Percentiles rank a stretch among this genome's conserved stretches.
Evolutionary conservation across 2,113 vertebrate genomes (phyloP).

Genomic region (Butorides virescens): DNA sequence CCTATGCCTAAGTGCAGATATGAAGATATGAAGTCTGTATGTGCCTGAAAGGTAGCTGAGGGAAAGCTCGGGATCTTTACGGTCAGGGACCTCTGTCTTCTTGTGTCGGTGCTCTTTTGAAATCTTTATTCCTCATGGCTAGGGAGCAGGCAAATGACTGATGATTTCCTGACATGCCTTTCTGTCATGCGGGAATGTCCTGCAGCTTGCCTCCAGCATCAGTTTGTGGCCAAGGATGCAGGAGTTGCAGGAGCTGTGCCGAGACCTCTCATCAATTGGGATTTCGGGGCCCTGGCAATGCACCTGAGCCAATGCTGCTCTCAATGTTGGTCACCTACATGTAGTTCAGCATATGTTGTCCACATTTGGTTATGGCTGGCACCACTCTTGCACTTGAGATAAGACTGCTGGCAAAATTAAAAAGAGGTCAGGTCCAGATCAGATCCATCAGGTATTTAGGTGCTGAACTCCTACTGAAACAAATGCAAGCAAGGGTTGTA

Average conservation of each 20-base stretch:
- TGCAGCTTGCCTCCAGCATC: neutral
- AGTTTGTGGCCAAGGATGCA: neutral
- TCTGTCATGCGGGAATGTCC: neutral
- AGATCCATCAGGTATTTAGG: neutral
- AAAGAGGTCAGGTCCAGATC: neutral
- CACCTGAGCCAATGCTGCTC: neutral
- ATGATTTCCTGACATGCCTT: neutral
- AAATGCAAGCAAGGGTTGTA: neutral
- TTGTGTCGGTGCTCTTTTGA: neutral
- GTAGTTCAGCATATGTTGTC: neutral
- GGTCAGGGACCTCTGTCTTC: neutral
- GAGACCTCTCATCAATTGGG: neutral
- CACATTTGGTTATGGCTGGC: neutral
- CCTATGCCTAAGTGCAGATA: neutral
- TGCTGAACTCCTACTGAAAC: neutral
- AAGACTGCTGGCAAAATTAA: neutral
- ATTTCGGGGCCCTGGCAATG: neutral
- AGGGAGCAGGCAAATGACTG: neutral
- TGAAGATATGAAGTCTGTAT: neutral
- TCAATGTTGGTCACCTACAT: neutral
- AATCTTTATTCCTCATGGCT: neutral
- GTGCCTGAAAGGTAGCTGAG: neutral
- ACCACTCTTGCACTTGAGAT: neutral
- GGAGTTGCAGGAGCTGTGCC: neutral
- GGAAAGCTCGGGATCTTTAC: neutral